Evolutionary conservation across 1,140 invertebrate species (phyloP).

Genomic region (Tetramorium parvispinum): DNA sequence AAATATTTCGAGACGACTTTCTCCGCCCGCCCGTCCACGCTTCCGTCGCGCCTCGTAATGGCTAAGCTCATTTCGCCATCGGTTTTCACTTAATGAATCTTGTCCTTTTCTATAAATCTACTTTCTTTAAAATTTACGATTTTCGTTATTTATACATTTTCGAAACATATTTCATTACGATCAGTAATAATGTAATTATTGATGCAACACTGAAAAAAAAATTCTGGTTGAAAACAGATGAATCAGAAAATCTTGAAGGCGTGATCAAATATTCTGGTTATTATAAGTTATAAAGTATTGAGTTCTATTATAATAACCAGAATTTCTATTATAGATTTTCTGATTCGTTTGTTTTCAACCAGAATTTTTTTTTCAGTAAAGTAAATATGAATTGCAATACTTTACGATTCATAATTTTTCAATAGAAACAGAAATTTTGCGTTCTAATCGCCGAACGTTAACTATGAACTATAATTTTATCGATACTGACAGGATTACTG

Average conservation of each 20-base stretch:
- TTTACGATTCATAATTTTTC: not conserved
- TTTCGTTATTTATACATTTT: not conserved
- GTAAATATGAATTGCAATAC: not conserved
- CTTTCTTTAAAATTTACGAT: conserved; percentile 16
- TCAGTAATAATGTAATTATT: not conserved
- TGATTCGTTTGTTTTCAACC: too few relatives aligned
- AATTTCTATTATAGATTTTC: too few relatives aligned
- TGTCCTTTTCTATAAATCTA: conserved; percentile 27
- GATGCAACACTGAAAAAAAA: not conserved
- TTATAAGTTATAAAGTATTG: too few relatives aligned
- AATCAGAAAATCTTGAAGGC: too few relatives aligned
- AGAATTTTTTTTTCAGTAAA: not conserved
- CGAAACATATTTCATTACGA: not conserved
- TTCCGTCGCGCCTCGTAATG: conserved; percentile 41
- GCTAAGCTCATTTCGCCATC: conserved; percentile 50
- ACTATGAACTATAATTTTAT: not conserved
- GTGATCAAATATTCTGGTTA: too few relatives aligned
- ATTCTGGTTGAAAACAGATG: too few relatives aligned
- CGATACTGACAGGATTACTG: not conserved
- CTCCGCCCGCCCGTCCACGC: not conserved
- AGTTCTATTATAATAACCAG: too few relatives aligned
- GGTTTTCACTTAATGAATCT: conserved; percentile 56
- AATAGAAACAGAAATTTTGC: not conserved
- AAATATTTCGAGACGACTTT: conserved; percentile 49
- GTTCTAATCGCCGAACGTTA: not conserved